These are phyloP conservation scores for Philaenus spumarius DNA, from an alignment of 1,140 invertebrate species.

Conservation along the genomic window DNA sequence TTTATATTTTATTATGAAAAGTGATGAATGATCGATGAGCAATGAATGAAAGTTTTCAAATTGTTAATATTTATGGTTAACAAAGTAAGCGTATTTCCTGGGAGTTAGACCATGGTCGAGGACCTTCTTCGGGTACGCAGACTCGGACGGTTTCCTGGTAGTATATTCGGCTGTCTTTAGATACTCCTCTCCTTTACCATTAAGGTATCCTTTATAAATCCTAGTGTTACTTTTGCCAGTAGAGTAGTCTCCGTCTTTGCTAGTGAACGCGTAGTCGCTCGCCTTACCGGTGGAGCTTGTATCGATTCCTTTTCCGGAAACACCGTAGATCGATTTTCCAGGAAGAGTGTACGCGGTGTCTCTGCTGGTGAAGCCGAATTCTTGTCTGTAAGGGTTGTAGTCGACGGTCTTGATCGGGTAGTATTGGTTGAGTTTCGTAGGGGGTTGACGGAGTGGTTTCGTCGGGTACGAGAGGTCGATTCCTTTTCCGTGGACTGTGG, in stretches of 20 bases:
- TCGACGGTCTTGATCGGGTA: background rate
- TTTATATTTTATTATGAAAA: too few relatives aligned
- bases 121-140: conserved; percentile 4
- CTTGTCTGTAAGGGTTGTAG: background rate
- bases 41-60: too few relatives aligned
- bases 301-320: background rate
- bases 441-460: background rate
- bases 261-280: background rate
- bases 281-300: background rate
- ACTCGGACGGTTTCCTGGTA: background rate
- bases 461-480: too few relatives aligned
- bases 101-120: background rate
- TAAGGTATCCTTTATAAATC: background rate
- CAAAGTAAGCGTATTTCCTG: background rate
- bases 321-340: background rate
- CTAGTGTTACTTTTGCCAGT: background rate
- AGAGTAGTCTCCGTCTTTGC: background rate
- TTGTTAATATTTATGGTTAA: too few relatives aligned
- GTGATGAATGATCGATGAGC: too few relatives aligned
- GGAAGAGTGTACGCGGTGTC: background rate
- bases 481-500: too few relatives aligned
- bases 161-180: background rate
- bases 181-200: background rate
- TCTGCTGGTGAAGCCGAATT: background rate
- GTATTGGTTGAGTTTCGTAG: background rate